These are phyloP conservation scores for Nebria ingens DNA, from an alignment of 1,140 invertebrate species.

Conservation along the genomic window DNA sequence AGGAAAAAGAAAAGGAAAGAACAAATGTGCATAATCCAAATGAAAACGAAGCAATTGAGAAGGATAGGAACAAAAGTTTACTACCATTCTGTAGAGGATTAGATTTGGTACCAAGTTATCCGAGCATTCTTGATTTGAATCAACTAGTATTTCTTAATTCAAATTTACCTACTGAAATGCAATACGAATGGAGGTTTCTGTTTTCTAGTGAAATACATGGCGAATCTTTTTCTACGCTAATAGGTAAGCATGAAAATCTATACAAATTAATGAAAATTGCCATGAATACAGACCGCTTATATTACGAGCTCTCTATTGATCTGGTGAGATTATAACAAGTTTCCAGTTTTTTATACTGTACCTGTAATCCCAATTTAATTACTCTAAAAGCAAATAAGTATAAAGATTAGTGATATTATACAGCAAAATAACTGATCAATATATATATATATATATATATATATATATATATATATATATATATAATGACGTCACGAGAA, in stretches of 20 bases:
- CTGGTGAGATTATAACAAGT: too few species aligned
- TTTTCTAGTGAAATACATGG: conserved; percentile 75
- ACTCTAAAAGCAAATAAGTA: too few species aligned
- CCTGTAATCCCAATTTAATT: too few species aligned
- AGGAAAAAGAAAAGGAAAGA: conserved; percentile 21
- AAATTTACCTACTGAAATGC: conserved; percentile 57
- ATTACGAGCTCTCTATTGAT: too few species aligned
- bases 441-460: too few species aligned
- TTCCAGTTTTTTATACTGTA: too few species aligned
- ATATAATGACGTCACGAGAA: too few species aligned
- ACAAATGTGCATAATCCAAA: conserved; percentile 5
- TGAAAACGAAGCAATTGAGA: conserved; percentile 11
- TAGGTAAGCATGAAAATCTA: too few species aligned
- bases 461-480: too few species aligned
- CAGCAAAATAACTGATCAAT: too few species aligned
- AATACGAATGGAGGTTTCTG: conserved; percentile 68
- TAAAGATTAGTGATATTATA: too few species aligned
- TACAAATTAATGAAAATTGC: conserved; percentile 29
- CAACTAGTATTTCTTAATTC: conserved; percentile 69
- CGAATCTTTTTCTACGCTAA: conserved; percentile 71
- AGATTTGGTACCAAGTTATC: conserved; percentile 60
- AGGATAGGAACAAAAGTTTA: conserved; percentile 35
- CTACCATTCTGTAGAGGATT: conserved; percentile 45
- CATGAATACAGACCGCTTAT: too few species aligned
- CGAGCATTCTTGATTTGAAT: conserved; percentile 62